Conservation (phyloP, 2,888 invertebrate species). For the Chromoteleia sp. region DNA sequence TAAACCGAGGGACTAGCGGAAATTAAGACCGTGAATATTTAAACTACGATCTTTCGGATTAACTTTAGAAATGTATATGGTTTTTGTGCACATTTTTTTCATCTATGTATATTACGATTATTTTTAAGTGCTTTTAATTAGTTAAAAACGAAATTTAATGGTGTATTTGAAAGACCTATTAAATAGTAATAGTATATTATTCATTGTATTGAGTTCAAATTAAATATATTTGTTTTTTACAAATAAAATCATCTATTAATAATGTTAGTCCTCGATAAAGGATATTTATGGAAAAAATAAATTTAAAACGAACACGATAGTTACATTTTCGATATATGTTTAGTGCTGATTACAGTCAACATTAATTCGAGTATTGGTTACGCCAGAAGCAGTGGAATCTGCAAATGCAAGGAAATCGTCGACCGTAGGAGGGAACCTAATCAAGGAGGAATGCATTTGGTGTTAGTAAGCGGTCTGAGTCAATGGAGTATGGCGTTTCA, state of each 20-base stretch:
- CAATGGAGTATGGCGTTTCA: slow-evolving; percentile 78
- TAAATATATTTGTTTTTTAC: too few species aligned
- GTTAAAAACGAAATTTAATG: too few species aligned
- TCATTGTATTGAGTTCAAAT: too few species aligned
- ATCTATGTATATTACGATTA: neutral
- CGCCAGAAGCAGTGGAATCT: slow-evolving; percentile 70
- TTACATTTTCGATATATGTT: slow-evolving; percentile 37
- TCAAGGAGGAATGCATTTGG: slow-evolving; percentile 81
- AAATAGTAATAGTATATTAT: too few species aligned
- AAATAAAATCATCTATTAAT: neutral
- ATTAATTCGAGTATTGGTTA: slow-evolving; percentile 64
- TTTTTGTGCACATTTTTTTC: neutral
- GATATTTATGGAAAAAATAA: slow-evolving; percentile 20
- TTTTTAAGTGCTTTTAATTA: too few species aligned
- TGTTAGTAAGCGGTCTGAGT: slow-evolving; percentile 78
- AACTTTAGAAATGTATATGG: slow-evolving; percentile 4
- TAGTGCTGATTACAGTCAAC: slow-evolving; percentile 62
- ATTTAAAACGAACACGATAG: slow-evolving; percentile 8
- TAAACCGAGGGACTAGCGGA: slow-evolving; percentile 16
- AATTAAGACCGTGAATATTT: slow-evolving; percentile 38
- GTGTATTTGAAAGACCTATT: too few species aligned
- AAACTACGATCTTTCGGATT: slow-evolving; percentile 31
- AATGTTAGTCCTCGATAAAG: neutral
- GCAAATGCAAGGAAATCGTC: slow-evolving; percentile 76
- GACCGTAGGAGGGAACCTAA: slow-evolving; percentile 76